Conservation (phyloP, 2,888 invertebrate genomes). For the Endomychus coccineus region DNA sequence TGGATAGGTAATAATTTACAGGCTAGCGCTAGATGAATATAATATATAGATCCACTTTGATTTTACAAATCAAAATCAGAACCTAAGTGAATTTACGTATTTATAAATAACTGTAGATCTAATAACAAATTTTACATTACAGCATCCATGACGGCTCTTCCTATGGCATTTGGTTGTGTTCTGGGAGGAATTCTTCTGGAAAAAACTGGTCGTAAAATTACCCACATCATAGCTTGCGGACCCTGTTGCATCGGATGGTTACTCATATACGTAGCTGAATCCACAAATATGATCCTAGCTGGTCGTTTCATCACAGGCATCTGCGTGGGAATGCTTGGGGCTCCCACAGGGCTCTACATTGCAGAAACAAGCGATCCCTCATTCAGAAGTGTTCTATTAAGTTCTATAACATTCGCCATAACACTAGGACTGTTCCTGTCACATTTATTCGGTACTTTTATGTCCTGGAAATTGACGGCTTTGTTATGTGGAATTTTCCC, state of each 20-base stretch:
- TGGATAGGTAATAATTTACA: slow-evolving; percentile 56
- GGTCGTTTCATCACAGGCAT: slow-evolving; percentile 30
- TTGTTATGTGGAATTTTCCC: slow-evolving; percentile 45
- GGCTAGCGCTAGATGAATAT: too few relatives aligned
- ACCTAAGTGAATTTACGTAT: too few relatives aligned
- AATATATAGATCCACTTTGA: too few relatives aligned
- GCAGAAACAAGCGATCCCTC: slow-evolving; percentile 47
- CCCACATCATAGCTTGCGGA: slow-evolving; percentile 50
- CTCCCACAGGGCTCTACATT: slow-evolving; percentile 34
- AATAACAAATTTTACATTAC: slow-evolving; percentile 36
- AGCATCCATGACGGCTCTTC: slow-evolving; percentile 57
- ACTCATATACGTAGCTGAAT: slow-evolving; percentile 49
- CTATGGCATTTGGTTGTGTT: slow-evolving; percentile 58
- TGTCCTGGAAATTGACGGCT: slow-evolving; percentile 56
- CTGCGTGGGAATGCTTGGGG: slow-evolving; percentile 47
- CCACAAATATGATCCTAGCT: slow-evolving; percentile 49
- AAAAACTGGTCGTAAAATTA: slow-evolving; percentile 51
- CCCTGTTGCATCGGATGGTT: slow-evolving; percentile 56
- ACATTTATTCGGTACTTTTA: slow-evolving; percentile 59
- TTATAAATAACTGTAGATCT: too few relatives aligned
- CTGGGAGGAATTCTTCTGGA: slow-evolving; percentile 55
- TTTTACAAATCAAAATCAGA: too few relatives aligned
- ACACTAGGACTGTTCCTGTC: slow-evolving; percentile 57
- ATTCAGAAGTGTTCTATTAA: slow-evolving; percentile 49
- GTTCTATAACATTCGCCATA: slow-evolving; percentile 55